A percentile compares a stretch with the other conserved stretches of the same genome.
Evolutionary conservation across 2,888 invertebrate species (phyloP).

Genomic region (Phyllotreta cruciferae): DNA sequence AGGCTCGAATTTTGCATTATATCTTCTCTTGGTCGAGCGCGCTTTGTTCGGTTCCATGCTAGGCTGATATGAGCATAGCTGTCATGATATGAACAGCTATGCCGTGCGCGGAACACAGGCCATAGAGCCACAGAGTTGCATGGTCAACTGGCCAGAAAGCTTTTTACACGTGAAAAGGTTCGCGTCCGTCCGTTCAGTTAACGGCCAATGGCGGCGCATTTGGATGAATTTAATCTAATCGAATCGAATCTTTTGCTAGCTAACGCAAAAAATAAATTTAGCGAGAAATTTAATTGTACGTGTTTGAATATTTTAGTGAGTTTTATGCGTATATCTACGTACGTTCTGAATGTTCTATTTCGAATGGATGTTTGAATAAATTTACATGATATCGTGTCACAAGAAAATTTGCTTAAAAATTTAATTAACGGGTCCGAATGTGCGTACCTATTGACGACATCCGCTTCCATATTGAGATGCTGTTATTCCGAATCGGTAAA

Average conservation of each 20-base stretch:
- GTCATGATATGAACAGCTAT: slow-evolving; percentile 40
- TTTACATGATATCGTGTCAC: neutral
- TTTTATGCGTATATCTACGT: too few relatives aligned
- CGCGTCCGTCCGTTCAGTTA: slow-evolving; percentile 24
- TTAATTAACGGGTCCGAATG: slow-evolving; percentile 2
- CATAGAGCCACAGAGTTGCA: slow-evolving; percentile 34
- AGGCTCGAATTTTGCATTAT: slow-evolving; percentile 29
- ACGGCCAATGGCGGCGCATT: slow-evolving; percentile 28
- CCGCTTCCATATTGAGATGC: slow-evolving; percentile 14
- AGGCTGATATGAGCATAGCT: slow-evolving; percentile 34
- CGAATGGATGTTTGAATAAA: too few relatives aligned
- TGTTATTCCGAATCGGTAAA: slow-evolving; percentile 3
- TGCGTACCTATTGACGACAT: neutral
- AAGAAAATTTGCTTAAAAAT: slow-evolving; percentile 10
- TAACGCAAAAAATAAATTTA: too few relatives aligned
- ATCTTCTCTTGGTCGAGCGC: slow-evolving; percentile 31
- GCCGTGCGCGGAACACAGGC: slow-evolving; percentile 20
- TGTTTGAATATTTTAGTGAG: too few relatives aligned
- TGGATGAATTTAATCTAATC: neutral
- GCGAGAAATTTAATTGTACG: too few relatives aligned
- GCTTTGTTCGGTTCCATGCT: slow-evolving; percentile 33
- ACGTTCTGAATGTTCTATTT: too few relatives aligned
- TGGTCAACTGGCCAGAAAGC: slow-evolving; percentile 48
- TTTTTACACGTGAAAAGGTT: slow-evolving; percentile 48
- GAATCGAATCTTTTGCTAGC: neutral